Evolutionary conservation across 1,140 invertebrate genomes (phyloP).

Genomic region (Asbolus verrucosus): DNA sequence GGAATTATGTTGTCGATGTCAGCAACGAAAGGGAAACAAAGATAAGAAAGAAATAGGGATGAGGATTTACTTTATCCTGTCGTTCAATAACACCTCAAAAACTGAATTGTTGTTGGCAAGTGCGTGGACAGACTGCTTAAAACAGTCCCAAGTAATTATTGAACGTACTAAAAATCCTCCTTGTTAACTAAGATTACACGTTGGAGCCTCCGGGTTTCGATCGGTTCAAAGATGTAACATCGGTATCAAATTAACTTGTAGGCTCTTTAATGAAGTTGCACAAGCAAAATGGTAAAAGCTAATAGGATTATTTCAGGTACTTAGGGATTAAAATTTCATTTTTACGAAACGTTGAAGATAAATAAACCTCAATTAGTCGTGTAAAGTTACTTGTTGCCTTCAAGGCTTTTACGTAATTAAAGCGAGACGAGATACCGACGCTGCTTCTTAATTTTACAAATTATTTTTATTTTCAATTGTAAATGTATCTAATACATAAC

Average conservation of each 20-base stretch:
- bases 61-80: constrained; percentile 23
- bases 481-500: not conserved
- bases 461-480: constrained; percentile 19
- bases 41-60: not conserved
- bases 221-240: constrained; percentile 1
- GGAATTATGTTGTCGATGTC: constrained; percentile 36
- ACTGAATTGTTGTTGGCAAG: constrained; percentile 3
- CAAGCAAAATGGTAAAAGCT: constrained; percentile 18
- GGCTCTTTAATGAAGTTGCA: constrained; percentile 22
- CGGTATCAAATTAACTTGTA: constrained; percentile 3
- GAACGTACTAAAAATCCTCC: no score
- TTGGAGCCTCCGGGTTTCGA: constrained; percentile 3
- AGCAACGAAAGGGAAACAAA: constrained; percentile 23
- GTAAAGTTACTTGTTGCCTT: constrained; percentile 35
- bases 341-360: constrained; percentile 29
- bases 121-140: not conserved
- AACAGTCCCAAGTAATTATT: not conserved
- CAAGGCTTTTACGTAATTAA: constrained; percentile 19
- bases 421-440: not conserved
- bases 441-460: not conserved
- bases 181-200: no score
- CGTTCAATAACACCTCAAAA: constrained; percentile 21
- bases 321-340: constrained; percentile 33
- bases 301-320: constrained; percentile 30
- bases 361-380: constrained; percentile 36